Evolutionary conservation across 2,797 vertebrate species (phyloP).

Genomic region (Molothrus aeneus): DNA sequence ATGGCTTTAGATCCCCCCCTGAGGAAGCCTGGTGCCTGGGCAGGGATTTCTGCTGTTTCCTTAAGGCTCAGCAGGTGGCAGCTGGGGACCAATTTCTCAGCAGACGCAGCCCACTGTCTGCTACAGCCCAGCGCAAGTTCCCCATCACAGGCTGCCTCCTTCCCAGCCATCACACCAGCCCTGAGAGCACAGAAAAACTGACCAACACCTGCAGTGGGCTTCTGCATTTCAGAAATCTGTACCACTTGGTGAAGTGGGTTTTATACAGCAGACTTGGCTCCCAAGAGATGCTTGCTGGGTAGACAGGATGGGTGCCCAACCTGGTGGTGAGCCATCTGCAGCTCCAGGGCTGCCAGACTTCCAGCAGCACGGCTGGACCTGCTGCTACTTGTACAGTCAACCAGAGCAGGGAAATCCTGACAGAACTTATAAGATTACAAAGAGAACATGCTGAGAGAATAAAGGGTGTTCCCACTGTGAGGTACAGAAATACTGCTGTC

Average conservation of each 20-base stretch:
- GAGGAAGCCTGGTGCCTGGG: not conserved
- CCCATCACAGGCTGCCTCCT: not conserved
- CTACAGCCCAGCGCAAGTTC: accelerated
- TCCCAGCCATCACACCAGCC: not conserved
- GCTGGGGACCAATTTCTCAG: not conserved
- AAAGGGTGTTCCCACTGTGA: not conserved
- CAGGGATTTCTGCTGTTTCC: not conserved
- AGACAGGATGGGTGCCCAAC: accelerated
- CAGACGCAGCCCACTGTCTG: not conserved
- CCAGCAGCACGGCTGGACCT: not conserved
- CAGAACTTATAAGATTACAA: not conserved
- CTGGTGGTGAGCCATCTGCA: not conserved
- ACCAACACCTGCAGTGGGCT: not conserved
- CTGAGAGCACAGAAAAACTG: not conserved
- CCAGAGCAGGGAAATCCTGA: not conserved
- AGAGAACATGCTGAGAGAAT: not conserved
- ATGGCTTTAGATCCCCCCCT: accelerated
- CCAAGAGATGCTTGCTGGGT: accelerated
- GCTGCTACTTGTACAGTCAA: not conserved
- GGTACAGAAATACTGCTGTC: not conserved
- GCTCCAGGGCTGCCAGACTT: not conserved
- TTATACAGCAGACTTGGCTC: not conserved
- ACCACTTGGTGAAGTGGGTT: too few species aligned
- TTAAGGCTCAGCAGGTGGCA: slow-evolving; percentile 27
- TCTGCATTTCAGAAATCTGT: not conserved